Evolutionary conservation across 2,113 vertebrate species (phyloP).

Genomic region (Mesembrinibis cayennensis): DNA sequence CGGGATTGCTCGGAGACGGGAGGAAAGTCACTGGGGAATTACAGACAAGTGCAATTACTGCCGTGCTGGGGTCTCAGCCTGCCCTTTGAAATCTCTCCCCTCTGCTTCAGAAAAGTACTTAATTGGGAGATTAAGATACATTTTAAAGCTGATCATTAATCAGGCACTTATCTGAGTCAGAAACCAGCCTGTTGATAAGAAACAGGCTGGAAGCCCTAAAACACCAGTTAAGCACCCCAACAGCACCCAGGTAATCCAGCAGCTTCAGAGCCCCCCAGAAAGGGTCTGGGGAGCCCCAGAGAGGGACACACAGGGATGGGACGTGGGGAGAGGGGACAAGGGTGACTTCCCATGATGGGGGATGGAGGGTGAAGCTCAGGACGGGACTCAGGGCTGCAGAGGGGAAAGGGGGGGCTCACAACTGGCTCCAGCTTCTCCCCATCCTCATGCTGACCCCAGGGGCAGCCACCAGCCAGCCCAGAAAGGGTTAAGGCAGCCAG

Average conservation of each 20-base stretch:
- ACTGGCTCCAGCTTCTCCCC: too few species aligned
- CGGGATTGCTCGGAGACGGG: rapidly evolving
- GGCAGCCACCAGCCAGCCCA: background rate
- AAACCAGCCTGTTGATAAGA: too few species aligned
- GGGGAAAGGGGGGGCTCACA: rapidly evolving
- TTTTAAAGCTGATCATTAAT: background rate
- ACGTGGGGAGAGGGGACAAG: background rate
- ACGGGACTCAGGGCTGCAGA: background rate
- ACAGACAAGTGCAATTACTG: rapidly evolving
- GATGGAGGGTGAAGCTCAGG: background rate
- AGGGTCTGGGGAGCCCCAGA: background rate
- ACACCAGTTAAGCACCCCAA: too few species aligned
- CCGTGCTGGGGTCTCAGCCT: rapidly evolving
- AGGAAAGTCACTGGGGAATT: background rate
- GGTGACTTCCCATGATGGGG: rapidly evolving
- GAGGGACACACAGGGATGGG: too few species aligned
- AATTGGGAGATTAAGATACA: rapidly evolving
- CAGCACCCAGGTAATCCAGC: background rate
- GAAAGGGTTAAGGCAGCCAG: too few species aligned
- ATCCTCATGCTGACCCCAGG: background rate
- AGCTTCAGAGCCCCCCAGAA: rapidly evolving
- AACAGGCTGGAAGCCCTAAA: background rate
- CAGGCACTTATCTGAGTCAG: rapidly evolving
- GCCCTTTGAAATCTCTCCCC: rapidly evolving
- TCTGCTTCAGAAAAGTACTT: rapidly evolving